Conservation (phyloP, 2,888 invertebrate species). For the Acrobasis suavella region DNA sequence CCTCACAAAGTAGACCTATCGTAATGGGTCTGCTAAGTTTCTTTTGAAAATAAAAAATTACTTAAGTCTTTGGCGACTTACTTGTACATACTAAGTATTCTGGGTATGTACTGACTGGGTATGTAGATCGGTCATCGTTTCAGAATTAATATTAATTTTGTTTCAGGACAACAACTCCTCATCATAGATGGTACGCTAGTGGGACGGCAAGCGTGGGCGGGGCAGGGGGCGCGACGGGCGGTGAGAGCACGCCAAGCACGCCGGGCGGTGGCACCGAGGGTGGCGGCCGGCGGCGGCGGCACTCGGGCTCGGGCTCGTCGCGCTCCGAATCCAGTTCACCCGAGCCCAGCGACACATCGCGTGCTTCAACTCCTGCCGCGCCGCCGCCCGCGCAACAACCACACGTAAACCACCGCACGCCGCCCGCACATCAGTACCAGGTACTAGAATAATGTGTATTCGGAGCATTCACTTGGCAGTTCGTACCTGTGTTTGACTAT, state of each 20-base stretch:
- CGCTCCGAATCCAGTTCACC: slow-evolving; percentile 82
- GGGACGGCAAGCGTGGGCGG: slow-evolving; percentile 65
- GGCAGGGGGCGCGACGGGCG: slow-evolving; percentile 43
- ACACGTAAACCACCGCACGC: slow-evolving; percentile 58
- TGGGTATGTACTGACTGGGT: too few species aligned
- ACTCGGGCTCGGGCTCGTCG: slow-evolving; percentile 79
- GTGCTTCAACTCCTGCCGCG: slow-evolving; percentile 83
- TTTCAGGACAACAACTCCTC: slow-evolving; percentile 62
- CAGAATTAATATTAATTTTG: slow-evolving; percentile 14
- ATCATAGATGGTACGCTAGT: slow-evolving; percentile 73
- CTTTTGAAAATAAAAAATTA: too few species aligned
- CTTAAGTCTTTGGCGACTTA: too few species aligned
- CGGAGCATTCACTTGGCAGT: too few species aligned
- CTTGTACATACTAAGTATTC: too few species aligned
- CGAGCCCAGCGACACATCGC: slow-evolving; percentile 81
- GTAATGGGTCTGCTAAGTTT: too few species aligned
- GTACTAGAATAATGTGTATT: slow-evolving; percentile 33
- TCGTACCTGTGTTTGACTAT: too few species aligned
- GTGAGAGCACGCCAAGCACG: slow-evolving; percentile 69
- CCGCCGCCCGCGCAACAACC: slow-evolving; percentile 56
- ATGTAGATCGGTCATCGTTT: too few species aligned
- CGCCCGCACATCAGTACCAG: slow-evolving; percentile 57
- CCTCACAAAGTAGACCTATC: too few species aligned
- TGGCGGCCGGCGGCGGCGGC: slow-evolving; percentile 76
- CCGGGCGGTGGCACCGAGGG: slow-evolving; percentile 71